Conservation (phyloP, 2,113 vertebrate species). For the Perca schrenkii region DNA sequence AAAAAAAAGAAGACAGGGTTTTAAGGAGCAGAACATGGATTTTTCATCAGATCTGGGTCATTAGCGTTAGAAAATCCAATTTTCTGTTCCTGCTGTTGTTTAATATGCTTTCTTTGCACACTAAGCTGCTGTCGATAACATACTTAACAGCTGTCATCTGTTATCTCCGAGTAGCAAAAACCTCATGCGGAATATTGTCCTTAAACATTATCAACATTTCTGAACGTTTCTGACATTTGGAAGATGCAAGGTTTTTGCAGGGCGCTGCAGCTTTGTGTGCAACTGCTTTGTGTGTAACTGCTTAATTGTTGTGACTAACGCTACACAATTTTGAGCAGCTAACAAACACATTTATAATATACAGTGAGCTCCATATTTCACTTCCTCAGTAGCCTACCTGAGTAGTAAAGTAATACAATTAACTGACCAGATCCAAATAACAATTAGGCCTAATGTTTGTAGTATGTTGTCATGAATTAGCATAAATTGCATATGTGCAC, state of each 20-base stretch:
- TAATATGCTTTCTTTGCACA: conserved; percentile 37
- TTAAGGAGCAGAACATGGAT: conserved; percentile 45
- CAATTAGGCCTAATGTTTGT: background rate
- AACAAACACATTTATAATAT: conserved; percentile 38
- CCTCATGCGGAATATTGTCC: background rate
- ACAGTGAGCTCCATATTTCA: conserved; percentile 72
- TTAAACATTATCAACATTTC: background rate
- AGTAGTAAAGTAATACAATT: background rate
- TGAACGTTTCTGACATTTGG: background rate
- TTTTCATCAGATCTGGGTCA: conserved; percentile 31
- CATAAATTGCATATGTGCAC: background rate
- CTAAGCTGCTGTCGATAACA: conserved; percentile 36
- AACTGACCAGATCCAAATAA: background rate
- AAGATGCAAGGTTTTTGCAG: conserved; percentile 39
- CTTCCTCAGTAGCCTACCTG: background rate
- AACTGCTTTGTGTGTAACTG: conserved; percentile 47
- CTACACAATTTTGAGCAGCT: conserved; percentile 26
- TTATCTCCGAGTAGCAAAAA: conserved; percentile 42
- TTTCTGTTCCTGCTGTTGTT: conserved; percentile 22
- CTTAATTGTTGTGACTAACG: conserved; percentile 50
- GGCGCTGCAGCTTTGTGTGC: conserved; percentile 36
- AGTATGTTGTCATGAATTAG: background rate
- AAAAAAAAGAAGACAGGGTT: conserved; percentile 12
- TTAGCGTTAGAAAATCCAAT: conserved; percentile 16
- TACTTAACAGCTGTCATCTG: background rate